phyloP scores from a whole-genome alignment of 2,888 invertebrate genomes.

The Dryobotodes eremita region DNA sequence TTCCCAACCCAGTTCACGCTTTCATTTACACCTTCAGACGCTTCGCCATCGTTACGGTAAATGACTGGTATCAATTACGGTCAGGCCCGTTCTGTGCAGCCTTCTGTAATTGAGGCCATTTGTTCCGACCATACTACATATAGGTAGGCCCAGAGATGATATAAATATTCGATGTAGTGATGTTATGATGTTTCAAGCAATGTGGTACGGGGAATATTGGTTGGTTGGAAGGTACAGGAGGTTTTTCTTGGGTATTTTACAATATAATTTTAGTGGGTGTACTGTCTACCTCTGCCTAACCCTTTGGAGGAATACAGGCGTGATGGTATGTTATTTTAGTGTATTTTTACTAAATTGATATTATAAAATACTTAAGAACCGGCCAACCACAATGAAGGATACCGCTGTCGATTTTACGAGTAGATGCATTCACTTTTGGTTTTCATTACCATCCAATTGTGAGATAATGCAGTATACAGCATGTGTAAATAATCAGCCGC shows the following conservation, averaged over 20 bases:
- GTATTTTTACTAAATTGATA: background rate
- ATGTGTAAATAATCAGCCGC: background rate
- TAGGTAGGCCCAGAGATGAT: constrained; percentile 26
- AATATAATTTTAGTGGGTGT: background rate
- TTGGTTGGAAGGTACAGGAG: background rate
- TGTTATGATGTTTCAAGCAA: too few relatives aligned
- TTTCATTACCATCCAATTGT: background rate
- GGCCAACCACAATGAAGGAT: background rate
- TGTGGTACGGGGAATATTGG: background rate
- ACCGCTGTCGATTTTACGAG: background rate
- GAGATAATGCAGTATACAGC: background rate
- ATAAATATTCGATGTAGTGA: constrained; percentile 21
- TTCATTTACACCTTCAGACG: constrained; percentile 54
- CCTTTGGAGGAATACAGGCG: background rate
- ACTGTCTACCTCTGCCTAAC: background rate
- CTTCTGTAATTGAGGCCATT: constrained; percentile 57
- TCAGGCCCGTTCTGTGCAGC: constrained; percentile 23
- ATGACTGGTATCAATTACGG: constrained; percentile 61
- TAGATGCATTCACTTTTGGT: background rate
- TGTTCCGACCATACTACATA: constrained; percentile 38
- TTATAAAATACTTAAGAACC: background rate
- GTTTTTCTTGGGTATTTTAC: background rate
- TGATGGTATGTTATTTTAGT: background rate
- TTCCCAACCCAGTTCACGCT: constrained; percentile 25
- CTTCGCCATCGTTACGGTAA: constrained; percentile 54